These are phyloP conservation scores for Talpa occidentalis DNA, from an alignment of 2,113 vertebrate species.

Conservation along the genomic window DNA sequence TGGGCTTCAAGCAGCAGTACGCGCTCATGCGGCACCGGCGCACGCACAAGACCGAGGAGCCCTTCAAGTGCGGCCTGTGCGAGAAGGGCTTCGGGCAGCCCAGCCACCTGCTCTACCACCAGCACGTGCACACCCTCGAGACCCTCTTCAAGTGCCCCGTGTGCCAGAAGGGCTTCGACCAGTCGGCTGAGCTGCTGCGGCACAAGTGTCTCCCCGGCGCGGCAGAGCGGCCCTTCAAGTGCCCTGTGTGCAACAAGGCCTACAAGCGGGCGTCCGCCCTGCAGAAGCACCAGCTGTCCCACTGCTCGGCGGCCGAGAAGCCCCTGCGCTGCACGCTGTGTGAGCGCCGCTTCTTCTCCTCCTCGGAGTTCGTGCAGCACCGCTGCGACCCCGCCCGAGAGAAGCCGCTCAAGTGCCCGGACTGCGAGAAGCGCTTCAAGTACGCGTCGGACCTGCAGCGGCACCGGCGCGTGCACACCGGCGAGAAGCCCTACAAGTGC, in stretches of 20 bases:
- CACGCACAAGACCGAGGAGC: constrained; percentile 93
- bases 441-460: constrained; percentile 98
- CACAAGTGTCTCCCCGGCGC: constrained; percentile 94
- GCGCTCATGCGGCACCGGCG: constrained; percentile 95
- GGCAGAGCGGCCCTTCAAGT: constrained; percentile 96
- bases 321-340: constrained; percentile 97
- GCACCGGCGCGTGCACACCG: constrained; percentile 95
- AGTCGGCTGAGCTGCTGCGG: constrained; percentile 95
- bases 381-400: constrained; percentile 95
- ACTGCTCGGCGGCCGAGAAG: constrained; percentile 96
- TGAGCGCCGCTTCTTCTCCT: constrained; percentile 97
- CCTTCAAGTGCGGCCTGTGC: constrained; percentile 96
- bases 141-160: constrained; percentile 98
- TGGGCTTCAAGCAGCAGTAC: constrained; percentile 99
- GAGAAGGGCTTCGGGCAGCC: constrained; percentile 98
- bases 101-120: constrained; percentile 96
- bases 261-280: constrained; percentile 97
- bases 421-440: constrained; percentile 98
- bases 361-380: constrained; percentile 97
- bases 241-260: constrained; percentile 95
- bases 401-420: constrained; percentile 96
- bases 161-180: constrained; percentile 98
- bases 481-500: constrained; percentile 98
- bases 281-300: constrained; percentile 95
- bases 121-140: constrained; percentile 97